These are phyloP conservation scores for Indri indri DNA, from an alignment of 2,113 vertebrate genomes.

Conservation along the genomic window DNA sequence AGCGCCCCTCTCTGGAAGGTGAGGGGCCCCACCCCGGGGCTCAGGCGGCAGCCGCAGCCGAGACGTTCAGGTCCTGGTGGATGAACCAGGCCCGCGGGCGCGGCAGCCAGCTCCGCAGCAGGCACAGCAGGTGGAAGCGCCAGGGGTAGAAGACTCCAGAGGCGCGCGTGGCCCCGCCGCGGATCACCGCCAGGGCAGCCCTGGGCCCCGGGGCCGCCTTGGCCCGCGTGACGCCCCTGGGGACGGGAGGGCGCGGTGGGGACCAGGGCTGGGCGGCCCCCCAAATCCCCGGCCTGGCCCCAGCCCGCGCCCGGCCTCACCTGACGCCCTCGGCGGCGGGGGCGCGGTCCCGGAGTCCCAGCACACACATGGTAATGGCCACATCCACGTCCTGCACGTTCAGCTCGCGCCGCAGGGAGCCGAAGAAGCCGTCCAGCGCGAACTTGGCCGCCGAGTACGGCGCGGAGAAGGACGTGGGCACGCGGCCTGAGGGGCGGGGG, in stretches of 20 bases:
- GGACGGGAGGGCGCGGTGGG: not conserved
- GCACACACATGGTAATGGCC: slow-evolving; percentile 87
- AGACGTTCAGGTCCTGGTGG: slow-evolving; percentile 79
- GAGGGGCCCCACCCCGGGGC: not conserved
- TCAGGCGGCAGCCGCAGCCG: slow-evolving; percentile 57
- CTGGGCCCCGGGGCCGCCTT: slow-evolving; percentile 81
- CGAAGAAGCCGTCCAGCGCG: slow-evolving; percentile 91
- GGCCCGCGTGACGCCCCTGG: slow-evolving; percentile 16
- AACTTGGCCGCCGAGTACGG: slow-evolving; percentile 90
- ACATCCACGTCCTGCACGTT: slow-evolving; percentile 87
- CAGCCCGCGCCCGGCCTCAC: slow-evolving; percentile 61
- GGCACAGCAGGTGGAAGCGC: slow-evolving; percentile 73
- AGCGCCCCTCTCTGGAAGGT: no score
- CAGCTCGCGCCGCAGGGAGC: slow-evolving; percentile 87
- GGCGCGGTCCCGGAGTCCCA: slow-evolving; percentile 89
- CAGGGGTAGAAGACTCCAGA: slow-evolving; percentile 87
- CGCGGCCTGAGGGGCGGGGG: slow-evolving; percentile 81
- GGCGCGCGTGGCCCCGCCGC: slow-evolving; percentile 79
- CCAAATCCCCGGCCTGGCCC: rapidly evolving
- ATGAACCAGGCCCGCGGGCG: slow-evolving; percentile 73
- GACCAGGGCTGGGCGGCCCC: not conserved
- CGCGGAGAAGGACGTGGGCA: slow-evolving; percentile 84
- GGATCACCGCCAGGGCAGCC: slow-evolving; percentile 88
- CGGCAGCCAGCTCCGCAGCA: slow-evolving; percentile 85
- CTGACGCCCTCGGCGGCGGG: slow-evolving; percentile 84